phyloP scores from a whole-genome alignment of 2,888 invertebrate species.

The Clistopyga incitator region DNA sequence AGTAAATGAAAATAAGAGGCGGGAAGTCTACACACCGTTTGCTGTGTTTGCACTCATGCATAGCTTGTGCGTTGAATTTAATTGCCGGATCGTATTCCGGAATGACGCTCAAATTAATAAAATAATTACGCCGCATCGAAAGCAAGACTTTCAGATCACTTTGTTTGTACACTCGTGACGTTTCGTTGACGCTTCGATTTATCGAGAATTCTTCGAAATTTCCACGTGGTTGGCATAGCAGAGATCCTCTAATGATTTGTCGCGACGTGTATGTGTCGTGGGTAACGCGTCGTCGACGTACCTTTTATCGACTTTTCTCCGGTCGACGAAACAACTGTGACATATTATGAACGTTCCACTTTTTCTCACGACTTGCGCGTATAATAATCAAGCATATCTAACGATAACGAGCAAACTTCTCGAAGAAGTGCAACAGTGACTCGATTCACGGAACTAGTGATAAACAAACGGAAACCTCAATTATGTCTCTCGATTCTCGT shows the following conservation, averaged over 20 bases:
- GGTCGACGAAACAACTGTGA: constrained; percentile 20
- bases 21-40: not conserved
- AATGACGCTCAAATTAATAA: not conserved
- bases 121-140: not conserved
- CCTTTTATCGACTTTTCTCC: not conserved
- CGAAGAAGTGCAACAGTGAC: not conserved
- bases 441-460: not conserved
- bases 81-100: constrained; percentile 28
- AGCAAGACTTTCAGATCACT: not conserved
- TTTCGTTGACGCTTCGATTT: not conserved
- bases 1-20: not conserved
- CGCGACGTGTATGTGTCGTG: not conserved
- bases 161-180: not conserved
- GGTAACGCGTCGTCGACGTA: not conserved
- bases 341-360: constrained; percentile 17
- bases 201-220: not conserved
- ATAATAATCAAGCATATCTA: not conserved
- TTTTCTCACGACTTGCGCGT: constrained; percentile 4
- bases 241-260: not conserved
- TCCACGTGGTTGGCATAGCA: not conserved
- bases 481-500: constrained; percentile 1
- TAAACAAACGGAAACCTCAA: not conserved
- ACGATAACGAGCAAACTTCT: not conserved
- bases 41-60: not conserved
- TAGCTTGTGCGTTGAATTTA: not conserved